Evolutionary conservation across 1,140 invertebrate genomes (phyloP).

Genomic region (Teleopsis dalmanni): DNA sequence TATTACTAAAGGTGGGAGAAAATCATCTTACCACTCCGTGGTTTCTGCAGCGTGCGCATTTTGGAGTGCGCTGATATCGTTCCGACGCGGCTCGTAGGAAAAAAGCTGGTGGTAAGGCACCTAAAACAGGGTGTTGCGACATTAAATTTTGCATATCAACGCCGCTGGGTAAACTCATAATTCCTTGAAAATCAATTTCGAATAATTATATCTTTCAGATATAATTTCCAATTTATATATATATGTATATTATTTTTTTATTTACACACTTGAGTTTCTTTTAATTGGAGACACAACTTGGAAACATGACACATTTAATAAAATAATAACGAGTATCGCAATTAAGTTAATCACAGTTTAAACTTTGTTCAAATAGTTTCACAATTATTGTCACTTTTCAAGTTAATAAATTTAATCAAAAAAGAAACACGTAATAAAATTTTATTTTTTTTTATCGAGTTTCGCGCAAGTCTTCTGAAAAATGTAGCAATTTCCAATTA

Average conservation of each 20-base stretch:
- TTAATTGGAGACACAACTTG: not conserved
- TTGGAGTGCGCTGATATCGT: slow-evolving; percentile 94
- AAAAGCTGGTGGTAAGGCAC: slow-evolving; percentile 68
- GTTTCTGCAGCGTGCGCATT: slow-evolving; percentile 95
- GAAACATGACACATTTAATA: too few relatives aligned
- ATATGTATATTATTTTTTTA: not conserved
- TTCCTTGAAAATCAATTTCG: not conserved
- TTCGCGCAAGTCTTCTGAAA: too few relatives aligned
- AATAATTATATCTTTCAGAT: not conserved
- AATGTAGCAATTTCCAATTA: too few relatives aligned
- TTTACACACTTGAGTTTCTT: not conserved
- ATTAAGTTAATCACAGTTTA: too few relatives aligned
- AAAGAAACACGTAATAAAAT: too few relatives aligned
- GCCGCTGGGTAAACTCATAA: slow-evolving; percentile 69
- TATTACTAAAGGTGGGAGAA: too few relatives aligned
- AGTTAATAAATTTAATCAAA: too few relatives aligned
- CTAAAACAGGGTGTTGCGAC: slow-evolving; percentile 74
- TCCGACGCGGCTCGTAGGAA: slow-evolving; percentile 80
- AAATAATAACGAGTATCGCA: too few relatives aligned
- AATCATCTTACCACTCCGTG: slow-evolving; percentile 92
- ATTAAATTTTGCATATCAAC: slow-evolving; percentile 74
- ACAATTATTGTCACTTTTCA: too few relatives aligned
- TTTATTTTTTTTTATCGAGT: too few relatives aligned
- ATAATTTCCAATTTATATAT: not conserved
- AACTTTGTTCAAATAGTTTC: too few relatives aligned